Evolutionary conservation across 2,797 vertebrate genomes (phyloP), one percentile per base, ranked within the genome.

Genomic region (Sebastes matsubarae): DNA sequence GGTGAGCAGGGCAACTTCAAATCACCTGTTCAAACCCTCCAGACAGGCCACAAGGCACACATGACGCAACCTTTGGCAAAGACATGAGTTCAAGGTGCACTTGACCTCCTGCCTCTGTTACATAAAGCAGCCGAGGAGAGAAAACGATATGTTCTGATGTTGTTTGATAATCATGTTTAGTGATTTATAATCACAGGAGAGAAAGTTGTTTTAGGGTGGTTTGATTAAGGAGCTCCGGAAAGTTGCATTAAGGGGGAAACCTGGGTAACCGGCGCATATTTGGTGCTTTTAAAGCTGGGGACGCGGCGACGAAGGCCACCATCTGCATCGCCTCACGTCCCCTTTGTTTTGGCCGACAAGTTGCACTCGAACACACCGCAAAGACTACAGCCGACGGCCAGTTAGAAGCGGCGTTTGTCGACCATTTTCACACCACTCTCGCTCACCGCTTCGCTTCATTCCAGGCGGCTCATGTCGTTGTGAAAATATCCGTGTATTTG

Each of bases 61-160:
- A 59, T 94, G 93, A 95, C 55, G 84, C 92, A 94, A 94, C 81
- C 82, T 76, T n/a, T 82, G 64, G 73, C 90, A 87, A 92, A 87
- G 90, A 85, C 78, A 72, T 4, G 65, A 88, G 95, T 93, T 93
- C 94, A 95, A 95, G 89, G 95, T 95, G 87, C 80, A 87, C 80
- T 74, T 84, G 89, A 89, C 81, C 88, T 58, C 81, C 70, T 65
- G 81, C 57, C 63, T 63, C 77, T 72, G 86, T 94, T 92, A 91
- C 89, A 82, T 29, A 38, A 42, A 59, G 57, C 68, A 68, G 66
- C 61, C 2, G 61, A 64, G 38, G 20, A 46, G 60, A 7, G 58
- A 13, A 6, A 61, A 25, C 0, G 22, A n/a, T n/a, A 5, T 5
- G 2, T 36, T 54, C 11, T 3, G 30, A 10, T 42, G 4, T 38